Evolutionary conservation across 2,797 vertebrate species (phyloP).

Genomic region (Anas bahamensis): DNA sequence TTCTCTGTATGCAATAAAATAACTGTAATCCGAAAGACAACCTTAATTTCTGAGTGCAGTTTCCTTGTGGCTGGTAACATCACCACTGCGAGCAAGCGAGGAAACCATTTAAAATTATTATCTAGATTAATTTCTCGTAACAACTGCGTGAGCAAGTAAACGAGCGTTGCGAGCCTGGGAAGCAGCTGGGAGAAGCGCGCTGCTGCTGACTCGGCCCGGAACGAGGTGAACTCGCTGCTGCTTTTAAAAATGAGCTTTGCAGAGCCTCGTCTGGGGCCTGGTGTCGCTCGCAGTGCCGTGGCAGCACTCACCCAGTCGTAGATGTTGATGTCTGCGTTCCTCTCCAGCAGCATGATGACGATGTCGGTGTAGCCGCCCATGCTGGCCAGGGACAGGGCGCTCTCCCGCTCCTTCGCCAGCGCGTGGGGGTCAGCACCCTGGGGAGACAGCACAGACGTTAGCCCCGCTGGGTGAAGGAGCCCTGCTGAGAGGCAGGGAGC

Average conservation of each 20-base stretch:
- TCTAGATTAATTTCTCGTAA: background rate
- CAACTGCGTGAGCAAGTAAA: background rate
- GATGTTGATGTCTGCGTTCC: slow-evolving; percentile 90
- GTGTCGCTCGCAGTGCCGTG: rapidly evolving
- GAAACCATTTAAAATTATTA: background rate
- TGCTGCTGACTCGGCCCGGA: background rate
- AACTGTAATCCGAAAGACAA: background rate
- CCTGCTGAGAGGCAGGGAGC: background rate
- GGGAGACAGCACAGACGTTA: background rate
- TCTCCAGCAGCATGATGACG: slow-evolving; percentile 85
- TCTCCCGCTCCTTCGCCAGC: slow-evolving; percentile 91
- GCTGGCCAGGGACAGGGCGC: slow-evolving; percentile 93
- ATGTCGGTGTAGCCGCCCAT: slow-evolving; percentile 95
- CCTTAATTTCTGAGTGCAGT: background rate
- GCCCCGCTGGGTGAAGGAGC: background rate
- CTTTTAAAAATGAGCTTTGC: background rate
- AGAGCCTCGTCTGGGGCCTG: rapidly evolving
- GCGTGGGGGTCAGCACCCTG: slow-evolving; percentile 91
- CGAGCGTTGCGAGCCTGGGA: background rate
- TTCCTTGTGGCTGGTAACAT: background rate
- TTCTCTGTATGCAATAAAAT: background rate
- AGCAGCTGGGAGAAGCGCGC: background rate
- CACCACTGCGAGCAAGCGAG: background rate
- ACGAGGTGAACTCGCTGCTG: background rate
- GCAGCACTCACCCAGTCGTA: slow-evolving; percentile 92